Evolutionary conservation across 2,797 vertebrate species (phyloP).

Genomic region (Coregonus sp.): DNA sequence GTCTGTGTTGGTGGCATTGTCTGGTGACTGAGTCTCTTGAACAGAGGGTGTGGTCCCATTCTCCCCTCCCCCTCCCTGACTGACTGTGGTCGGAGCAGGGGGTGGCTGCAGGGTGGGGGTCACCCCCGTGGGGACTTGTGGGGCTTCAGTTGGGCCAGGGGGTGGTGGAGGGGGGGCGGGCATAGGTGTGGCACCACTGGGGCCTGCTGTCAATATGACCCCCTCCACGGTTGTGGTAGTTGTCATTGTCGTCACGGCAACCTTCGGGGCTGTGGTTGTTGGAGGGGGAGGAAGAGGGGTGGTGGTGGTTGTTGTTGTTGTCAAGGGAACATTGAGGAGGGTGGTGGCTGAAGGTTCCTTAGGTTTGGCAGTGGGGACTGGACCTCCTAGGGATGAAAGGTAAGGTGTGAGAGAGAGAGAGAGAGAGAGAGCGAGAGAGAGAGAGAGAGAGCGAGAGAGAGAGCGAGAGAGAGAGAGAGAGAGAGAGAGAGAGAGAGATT

Average conservation of each 20-base stretch:
- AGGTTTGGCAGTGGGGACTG: conserved; percentile 50
- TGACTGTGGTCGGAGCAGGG: not conserved
- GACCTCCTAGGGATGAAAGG: conserved; percentile 45
- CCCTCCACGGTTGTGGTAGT: conserved; percentile 4
- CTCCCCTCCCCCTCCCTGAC: conserved; percentile 1
- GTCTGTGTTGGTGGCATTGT: not conserved
- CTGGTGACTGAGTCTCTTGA: conserved; percentile 14
- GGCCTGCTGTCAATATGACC: conserved; percentile 1
- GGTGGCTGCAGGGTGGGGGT: conserved; percentile 10
- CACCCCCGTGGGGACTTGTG: not conserved
- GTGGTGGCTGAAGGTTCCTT: conserved; percentile 39
- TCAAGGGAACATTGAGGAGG: conserved; percentile 37
- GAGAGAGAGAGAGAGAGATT: too few species aligned
- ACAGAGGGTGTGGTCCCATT: conserved; percentile 11
- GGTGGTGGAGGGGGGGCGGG: conserved; percentile 21
- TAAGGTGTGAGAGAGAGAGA: not conserved
- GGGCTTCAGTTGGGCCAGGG: conserved; percentile 32
- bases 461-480: too few species aligned
- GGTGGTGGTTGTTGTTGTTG: conserved; percentile 32
- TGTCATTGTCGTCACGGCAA: not conserved
- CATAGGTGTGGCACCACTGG: conserved; percentile 20
- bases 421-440: not conserved
- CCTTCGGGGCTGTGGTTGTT: conserved; percentile 2
- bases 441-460: too few species aligned
- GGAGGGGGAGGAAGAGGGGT: conserved; percentile 7